Base-by-base conservation (phyloP, 2,888 invertebrate genomes). In the Crocallis elinguaria region DNA sequence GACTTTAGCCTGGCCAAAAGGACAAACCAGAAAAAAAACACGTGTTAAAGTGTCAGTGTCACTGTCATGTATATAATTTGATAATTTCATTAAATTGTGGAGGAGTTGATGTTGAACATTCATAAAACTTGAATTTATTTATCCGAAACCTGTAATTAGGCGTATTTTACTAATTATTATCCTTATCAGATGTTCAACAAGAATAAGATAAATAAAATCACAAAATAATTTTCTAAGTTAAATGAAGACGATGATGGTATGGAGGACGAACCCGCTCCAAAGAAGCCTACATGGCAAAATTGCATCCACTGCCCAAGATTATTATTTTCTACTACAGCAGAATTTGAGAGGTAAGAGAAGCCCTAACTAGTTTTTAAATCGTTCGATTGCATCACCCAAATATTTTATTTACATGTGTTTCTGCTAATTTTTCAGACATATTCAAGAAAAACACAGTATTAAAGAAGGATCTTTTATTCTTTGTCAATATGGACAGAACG, bases 401-500 rank as follows among this genome's bases (percentile, higher is more conserved):
- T 27, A 14, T n/a, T 9, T 25, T 25, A 25, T 49, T 4, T 5
- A 19, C 23, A 2, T 8, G 19, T 33, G 27, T 30, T 48, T 52
- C 14, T 57, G 36, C 45, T 42, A 19, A n/a, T 48, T 51, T 84
- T 90, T 92, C 83, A 95, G 96, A 68, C 97, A 97, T 81, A 86
- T 97, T 64, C 93, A 96, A 69, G 95, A 95, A 49, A 93, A 94
- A 51, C 97, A 97, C 77, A 96, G 96, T 78, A 94, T 95, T 14
- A 94, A 94, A 70, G 97, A 97, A 86, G 97, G 97, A 48, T 96
- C 97, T 19, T 96, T 97, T 12, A 95, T 94, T 77, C 94, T 97
- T 9, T 97, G 97, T 78, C 95, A 95, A 71, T 98, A 97, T 92
- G 98, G 97, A 32, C 94, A 94, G 75, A 97, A 97, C 86, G 95